A percentile compares a stretch with the other conserved stretches of the same genome.
These are phyloP conservation scores for Phataginus tetradactyla DNA, from an alignment of 2,797 vertebrate genomes.

Conservation along the genomic window DNA sequence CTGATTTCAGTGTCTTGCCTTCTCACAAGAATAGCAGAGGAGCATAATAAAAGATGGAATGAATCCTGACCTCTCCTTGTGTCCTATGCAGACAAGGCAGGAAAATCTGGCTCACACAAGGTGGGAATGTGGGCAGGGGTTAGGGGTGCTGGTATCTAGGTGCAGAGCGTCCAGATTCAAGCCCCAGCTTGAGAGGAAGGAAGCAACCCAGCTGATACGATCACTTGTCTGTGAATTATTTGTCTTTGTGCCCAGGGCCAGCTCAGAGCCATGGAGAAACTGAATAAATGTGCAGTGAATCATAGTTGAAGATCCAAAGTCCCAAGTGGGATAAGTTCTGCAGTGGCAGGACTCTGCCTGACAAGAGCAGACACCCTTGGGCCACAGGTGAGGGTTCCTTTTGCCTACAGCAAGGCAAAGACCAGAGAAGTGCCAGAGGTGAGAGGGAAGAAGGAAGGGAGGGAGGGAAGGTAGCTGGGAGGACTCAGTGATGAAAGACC, in stretches of 20 bases:
- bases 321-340: not conserved
- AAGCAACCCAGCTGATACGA: not conserved
- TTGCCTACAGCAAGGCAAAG: not conserved
- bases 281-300: not conserved
- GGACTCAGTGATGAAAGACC: not conserved
- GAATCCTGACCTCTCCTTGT: not conserved
- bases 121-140: rapidly evolving
- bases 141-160: not conserved
- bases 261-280: not conserved
- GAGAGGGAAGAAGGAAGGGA: too few species aligned
- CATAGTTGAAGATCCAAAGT: not conserved
- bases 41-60: not conserved
- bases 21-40: not conserved
- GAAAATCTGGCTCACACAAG: not conserved
- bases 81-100: rapidly evolving
- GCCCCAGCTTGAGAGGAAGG: not conserved
- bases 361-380: not conserved
- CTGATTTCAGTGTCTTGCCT: not conserved
- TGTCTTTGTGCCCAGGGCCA: not conserved
- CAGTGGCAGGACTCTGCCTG: not conserved
- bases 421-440: rapidly evolving
- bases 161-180: not conserved
- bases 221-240: slow-evolving; percentile 33
- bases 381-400: not conserved
- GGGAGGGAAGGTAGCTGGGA: too few species aligned